Evolutionary conservation across 1,140 invertebrate genomes (phyloP).

Genomic region (Cotesia glomerata): DNA sequence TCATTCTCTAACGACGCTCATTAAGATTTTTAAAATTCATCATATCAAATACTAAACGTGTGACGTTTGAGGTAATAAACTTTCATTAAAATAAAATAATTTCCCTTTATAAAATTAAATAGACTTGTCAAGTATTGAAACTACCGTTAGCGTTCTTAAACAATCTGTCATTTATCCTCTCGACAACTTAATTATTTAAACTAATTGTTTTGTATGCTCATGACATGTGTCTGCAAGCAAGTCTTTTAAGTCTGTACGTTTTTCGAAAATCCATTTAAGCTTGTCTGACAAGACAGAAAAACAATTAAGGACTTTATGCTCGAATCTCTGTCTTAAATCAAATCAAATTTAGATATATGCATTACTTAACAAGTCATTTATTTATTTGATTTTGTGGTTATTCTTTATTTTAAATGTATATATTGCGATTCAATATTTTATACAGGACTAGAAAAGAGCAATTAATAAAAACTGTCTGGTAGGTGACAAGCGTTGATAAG

Average conservation of each 20-base stretch:
- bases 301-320: neutral
- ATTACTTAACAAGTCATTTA: no score
- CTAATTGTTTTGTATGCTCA: slow-evolving; percentile 6
- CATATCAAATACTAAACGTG: neutral
- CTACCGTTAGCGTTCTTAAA: no score
- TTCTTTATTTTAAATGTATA: no score
- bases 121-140: no score
- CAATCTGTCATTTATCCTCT: neutral
- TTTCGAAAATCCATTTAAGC: slow-evolving; percentile 8
- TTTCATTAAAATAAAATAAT: no score
- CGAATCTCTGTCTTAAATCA: neutral
- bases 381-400: no score
- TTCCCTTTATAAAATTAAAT: no score
- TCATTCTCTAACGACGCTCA: slow-evolving; percentile 28
- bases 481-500: no score
- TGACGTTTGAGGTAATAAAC: neutral
- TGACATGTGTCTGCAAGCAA: neutral
- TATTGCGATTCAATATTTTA: no score
- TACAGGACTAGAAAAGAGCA: no score
- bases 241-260: neutral
- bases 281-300: neutral
- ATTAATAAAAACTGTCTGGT: no score
- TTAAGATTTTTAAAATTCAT: neutral
- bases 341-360: no score
- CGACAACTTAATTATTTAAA: neutral